phyloP scores from a whole-genome alignment of 2,888 invertebrate species.

The Xestia c-nigrum region DNA sequence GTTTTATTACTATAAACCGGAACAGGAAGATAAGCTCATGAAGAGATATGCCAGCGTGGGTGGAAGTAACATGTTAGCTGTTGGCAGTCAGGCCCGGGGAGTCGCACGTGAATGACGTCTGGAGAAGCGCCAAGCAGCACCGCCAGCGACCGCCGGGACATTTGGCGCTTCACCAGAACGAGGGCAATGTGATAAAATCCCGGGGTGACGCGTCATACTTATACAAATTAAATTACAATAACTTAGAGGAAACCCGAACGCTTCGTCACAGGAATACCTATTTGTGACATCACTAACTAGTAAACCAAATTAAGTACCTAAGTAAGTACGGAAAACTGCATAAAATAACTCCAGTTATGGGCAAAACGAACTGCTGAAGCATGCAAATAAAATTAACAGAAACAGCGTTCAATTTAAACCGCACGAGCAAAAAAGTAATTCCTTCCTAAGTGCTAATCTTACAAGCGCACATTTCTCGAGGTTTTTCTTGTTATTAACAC shows the following conservation, averaged over 20 bases:
- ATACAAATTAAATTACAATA: conserved; percentile 56
- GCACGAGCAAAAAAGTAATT: conserved; percentile 27
- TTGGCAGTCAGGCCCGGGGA: conserved; percentile 57
- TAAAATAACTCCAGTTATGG: background rate
- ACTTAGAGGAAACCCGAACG: conserved; percentile 25
- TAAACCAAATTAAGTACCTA: background rate
- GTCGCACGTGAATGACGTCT: conserved; percentile 79
- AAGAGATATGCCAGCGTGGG: conserved; percentile 72
- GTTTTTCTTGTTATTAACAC: conserved; percentile 50
- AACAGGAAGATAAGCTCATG: conserved; percentile 80
- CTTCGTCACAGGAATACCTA: conserved; percentile 5
- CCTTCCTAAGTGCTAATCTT: conserved; percentile 31
- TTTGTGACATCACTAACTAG: conserved; percentile 2
- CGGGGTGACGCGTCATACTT: conserved; percentile 64
- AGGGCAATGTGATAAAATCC: conserved; percentile 78
- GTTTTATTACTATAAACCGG: conserved; percentile 71
- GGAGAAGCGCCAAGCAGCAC: conserved; percentile 72
- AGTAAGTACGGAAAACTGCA: background rate
- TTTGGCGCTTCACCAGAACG: conserved; percentile 80
- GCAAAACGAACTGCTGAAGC: background rate
- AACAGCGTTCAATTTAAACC: conserved; percentile 11
- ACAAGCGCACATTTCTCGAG: conserved; percentile 42
- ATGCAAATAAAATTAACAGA: conserved; percentile 12
- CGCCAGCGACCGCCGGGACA: conserved; percentile 71
- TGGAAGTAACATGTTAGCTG: conserved; percentile 72